A percentile compares a stretch with the other conserved stretches of the same genome.
These are phyloP conservation scores for Falco naumanni DNA, from an alignment of 2,797 vertebrate genomes.

Conservation along the genomic window DNA sequence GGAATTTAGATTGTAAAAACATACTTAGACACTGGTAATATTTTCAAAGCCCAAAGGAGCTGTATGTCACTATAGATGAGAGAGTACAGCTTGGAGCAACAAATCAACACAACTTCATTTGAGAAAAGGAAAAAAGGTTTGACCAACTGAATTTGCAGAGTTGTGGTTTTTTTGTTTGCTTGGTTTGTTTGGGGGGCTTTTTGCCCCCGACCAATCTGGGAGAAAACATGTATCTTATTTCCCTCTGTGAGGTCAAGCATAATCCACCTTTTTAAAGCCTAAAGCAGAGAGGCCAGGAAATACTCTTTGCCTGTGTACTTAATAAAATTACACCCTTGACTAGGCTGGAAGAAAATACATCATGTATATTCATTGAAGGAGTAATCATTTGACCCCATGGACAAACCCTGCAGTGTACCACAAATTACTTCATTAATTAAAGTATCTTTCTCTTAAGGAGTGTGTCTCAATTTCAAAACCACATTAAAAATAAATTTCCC, in stretches of 20 bases:
- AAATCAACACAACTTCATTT: background rate
- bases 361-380: background rate
- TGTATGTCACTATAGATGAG: background rate
- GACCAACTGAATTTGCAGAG: background rate
- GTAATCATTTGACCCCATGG: background rate
- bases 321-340: background rate
- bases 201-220: accelerated
- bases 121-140: background rate
- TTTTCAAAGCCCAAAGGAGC: background rate
- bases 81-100: background rate
- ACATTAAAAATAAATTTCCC: background rate
- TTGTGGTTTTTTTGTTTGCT: background rate
- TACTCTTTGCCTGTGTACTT: background rate
- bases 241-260: background rate
- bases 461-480: background rate
- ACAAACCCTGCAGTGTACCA: background rate
- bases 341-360: background rate
- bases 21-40: background rate
- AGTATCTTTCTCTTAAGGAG: background rate
- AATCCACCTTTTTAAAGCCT: background rate
- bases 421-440: slow-evolving; percentile 30
- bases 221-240: background rate
- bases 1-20: slow-evolving; percentile 8
- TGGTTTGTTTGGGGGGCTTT: background rate
- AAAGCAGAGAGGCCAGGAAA: background rate